Percentiles rank a stretch among this genome's conserved stretches.
Evolutionary conservation across 2,797 vertebrate genomes (phyloP).

Genomic region (Xiphophorus birchmanni): DNA sequence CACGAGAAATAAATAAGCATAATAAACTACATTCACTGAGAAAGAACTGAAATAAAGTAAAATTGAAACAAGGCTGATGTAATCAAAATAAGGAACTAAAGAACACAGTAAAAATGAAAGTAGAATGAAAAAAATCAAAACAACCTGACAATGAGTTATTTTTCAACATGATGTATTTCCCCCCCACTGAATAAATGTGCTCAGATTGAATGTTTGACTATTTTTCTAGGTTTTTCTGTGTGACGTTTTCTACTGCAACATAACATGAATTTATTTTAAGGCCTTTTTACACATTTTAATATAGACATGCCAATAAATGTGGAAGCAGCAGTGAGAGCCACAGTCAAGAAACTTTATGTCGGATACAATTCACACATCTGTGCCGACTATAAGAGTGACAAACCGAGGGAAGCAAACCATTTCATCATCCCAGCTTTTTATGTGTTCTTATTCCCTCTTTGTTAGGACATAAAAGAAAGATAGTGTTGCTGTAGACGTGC

Average conservation of each 20-base stretch:
- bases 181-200: neutral
- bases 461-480: neutral
- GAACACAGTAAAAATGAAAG: too few relatives aligned
- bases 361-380: neutral
- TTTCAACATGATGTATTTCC: neutral
- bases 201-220: neutral
- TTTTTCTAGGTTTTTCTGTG: neutral
- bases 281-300: neutral
- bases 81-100: too few relatives aligned
- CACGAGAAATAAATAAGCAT: too few relatives aligned
- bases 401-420: neutral
- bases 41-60: neutral
- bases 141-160: neutral
- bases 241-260: neutral
- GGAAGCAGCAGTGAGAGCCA: neutral
- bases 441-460: conserved; percentile 10
- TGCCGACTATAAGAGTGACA: neutral
- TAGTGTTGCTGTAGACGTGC: neutral
- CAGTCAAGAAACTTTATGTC: neutral
- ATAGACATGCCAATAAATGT: neutral
- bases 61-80: neutral
- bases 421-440: conserved; percentile 34
- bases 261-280: neutral
- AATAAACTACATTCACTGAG: too few relatives aligned
- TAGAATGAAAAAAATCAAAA: too few relatives aligned